Evolutionary conservation across 2,113 vertebrate species (phyloP).

Genomic region (Neopipo cinnamomea): DNA sequence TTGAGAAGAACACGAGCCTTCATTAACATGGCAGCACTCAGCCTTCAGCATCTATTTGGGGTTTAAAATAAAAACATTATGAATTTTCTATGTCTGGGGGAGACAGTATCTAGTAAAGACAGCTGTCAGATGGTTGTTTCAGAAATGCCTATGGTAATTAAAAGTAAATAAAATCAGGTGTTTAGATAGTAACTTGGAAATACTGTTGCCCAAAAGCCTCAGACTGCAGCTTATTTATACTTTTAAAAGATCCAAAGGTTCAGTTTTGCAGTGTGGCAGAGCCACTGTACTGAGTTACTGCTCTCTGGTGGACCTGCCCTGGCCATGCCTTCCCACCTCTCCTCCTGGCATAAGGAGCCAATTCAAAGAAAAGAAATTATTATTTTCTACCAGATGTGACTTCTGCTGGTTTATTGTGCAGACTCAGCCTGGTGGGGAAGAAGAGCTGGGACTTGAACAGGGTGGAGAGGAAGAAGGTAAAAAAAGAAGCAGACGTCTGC

Average conservation of each 20-base stretch:
- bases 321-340: neutral
- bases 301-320: neutral
- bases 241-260: neutral
- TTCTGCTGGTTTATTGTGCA: neutral
- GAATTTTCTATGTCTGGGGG: neutral
- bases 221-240: neutral
- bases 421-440: neutral
- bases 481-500: neutral
- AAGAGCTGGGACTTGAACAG: neutral
- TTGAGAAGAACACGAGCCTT: neutral
- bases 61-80: neutral
- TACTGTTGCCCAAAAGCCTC: neutral
- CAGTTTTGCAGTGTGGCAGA: neutral
- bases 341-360: neutral
- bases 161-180: neutral
- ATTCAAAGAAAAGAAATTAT: neutral
- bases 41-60: neutral
- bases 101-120: neutral
- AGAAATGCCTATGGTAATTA: neutral
- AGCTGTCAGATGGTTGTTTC: neutral
- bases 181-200: neutral
- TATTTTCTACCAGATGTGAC: neutral
- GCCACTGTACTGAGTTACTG: neutral
- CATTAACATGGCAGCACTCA: neutral
- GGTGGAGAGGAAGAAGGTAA: neutral